A percentile compares a stretch with the other conserved stretches of the same genome.
These are phyloP conservation scores for Lathamus discolor DNA, from an alignment of 2,113 vertebrate species.

Conservation along the genomic window DNA sequence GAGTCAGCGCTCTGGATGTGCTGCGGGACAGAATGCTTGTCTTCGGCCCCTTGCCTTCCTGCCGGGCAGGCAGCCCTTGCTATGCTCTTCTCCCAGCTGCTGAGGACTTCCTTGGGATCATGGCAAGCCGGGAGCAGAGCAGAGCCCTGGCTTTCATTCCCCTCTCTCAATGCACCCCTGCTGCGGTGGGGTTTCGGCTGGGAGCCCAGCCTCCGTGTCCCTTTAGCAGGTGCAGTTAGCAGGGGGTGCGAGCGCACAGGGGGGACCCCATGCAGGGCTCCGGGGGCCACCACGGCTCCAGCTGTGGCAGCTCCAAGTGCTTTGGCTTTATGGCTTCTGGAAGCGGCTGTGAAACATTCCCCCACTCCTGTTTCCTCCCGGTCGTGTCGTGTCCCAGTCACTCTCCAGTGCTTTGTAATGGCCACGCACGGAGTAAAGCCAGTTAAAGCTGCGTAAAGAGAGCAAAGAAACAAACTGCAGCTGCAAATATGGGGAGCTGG, in stretches of 20 bases:
- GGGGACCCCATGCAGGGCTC: not conserved
- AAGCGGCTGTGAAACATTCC: not conserved
- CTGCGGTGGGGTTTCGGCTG: not conserved
- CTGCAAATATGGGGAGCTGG: not conserved
- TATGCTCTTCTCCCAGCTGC: not conserved
- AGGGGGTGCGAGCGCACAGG: rapidly evolving
- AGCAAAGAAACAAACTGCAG: not conserved
- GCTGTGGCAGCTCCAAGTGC: not conserved
- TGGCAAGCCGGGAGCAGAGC: not conserved
- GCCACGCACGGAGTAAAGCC: not conserved
- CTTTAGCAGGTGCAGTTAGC: not conserved
- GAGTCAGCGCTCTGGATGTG: not conserved
- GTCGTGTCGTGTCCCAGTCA: not conserved
- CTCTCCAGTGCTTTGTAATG: not conserved
- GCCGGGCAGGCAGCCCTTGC: not conserved
- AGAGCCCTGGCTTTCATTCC: not conserved
- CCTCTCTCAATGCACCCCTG: not conserved
- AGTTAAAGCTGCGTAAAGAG: not conserved
- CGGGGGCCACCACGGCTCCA: not conserved
- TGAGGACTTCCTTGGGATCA: not conserved
- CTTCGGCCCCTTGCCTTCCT: no score
- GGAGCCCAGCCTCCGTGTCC: not conserved
- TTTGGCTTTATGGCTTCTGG: not conserved
- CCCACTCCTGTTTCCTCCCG: not conserved
- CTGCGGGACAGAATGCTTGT: not conserved